Evolutionary conservation across 1,140 invertebrate species (phyloP).

Genomic region (Harlomillsia oculata): DNA sequence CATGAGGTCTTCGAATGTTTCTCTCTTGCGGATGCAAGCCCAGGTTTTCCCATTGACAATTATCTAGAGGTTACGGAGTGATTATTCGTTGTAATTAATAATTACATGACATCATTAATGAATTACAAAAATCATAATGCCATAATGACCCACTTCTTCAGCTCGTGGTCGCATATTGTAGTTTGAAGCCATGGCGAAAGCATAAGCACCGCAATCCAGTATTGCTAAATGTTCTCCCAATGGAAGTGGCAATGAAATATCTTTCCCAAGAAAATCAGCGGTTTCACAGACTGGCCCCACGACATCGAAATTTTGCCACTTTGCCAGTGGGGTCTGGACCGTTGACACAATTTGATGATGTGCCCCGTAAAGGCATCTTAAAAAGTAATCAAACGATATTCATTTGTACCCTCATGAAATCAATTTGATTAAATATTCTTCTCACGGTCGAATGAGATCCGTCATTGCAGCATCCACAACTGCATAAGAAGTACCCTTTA

Average conservation of each 20-base stretch:
- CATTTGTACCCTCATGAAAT: too few relatives aligned
- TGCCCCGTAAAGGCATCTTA: constrained; percentile 41
- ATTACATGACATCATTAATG: not conserved
- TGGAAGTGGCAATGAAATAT: constrained; percentile 35
- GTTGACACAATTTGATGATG: constrained; percentile 40
- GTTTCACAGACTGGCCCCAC: constrained; percentile 46
- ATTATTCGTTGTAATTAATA: not conserved
- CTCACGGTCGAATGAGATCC: constrained; percentile 42
- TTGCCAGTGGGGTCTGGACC: too few relatives aligned
- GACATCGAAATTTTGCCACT: constrained; percentile 38
- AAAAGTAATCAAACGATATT: too few relatives aligned
- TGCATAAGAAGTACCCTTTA: constrained; percentile 28
- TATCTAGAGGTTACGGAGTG: not conserved
- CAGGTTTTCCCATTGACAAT: constrained; percentile 11
- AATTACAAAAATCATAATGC: not conserved
- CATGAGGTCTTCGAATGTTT: constrained; percentile 11
- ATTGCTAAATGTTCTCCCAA: constrained; percentile 37
- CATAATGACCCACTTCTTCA: constrained; percentile 36
- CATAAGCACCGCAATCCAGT: constrained; percentile 45
- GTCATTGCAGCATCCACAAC: constrained; percentile 38
- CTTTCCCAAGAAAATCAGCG: constrained; percentile 43
- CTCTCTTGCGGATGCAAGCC: constrained; percentile 14
- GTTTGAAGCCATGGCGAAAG: constrained; percentile 43
- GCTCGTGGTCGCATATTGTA: constrained; percentile 43
- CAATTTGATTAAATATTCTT: too few relatives aligned